These are phyloP conservation scores for Ptychoptera albimana DNA, from an alignment of 2,888 invertebrate genomes.

Conservation along the genomic window DNA sequence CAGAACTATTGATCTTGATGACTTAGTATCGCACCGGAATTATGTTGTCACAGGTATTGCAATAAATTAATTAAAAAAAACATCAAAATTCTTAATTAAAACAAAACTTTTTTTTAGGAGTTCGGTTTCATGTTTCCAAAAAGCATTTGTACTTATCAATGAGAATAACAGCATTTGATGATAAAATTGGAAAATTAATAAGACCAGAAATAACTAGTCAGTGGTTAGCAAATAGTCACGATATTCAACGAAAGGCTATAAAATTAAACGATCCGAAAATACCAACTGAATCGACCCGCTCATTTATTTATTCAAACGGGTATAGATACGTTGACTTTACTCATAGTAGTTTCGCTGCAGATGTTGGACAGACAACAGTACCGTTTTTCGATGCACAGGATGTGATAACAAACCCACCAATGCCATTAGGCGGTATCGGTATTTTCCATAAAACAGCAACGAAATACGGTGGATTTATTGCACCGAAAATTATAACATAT, in stretches of 20 bases:
- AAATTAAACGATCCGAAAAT: conserved; percentile 45
- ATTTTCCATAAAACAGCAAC: conserved; percentile 56
- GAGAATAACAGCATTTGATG: conserved; percentile 60
- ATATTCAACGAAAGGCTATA: conserved; percentile 40
- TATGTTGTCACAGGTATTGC: conserved; percentile 49
- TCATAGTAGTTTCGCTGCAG: conserved; percentile 50
- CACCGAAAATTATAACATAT: conserved; percentile 58
- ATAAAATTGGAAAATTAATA: conserved; percentile 50
- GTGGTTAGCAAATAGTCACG: conserved; percentile 77
- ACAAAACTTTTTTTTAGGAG: conserved; percentile 30
- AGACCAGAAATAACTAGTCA: conserved; percentile 44
- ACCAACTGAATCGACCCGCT: conserved; percentile 40
- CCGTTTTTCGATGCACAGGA: conserved; percentile 69
- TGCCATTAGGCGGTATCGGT: conserved; percentile 59
- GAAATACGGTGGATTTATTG: conserved; percentile 61
- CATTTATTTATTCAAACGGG: conserved; percentile 40
- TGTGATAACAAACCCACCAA: conserved; percentile 46
- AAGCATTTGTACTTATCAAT: conserved; percentile 75
- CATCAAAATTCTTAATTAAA: conserved; percentile 16
- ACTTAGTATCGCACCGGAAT: conserved; percentile 43
- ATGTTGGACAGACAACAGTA: conserved; percentile 68
- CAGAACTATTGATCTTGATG: conserved; percentile 67
- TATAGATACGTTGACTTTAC: conserved; percentile 57
- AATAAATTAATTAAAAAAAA: background rate
- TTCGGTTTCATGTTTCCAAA: conserved; percentile 60